phyloP scores from a whole-genome alignment of 1,140 invertebrate genomes.

The Rhizoglyphus robini region DNA sequence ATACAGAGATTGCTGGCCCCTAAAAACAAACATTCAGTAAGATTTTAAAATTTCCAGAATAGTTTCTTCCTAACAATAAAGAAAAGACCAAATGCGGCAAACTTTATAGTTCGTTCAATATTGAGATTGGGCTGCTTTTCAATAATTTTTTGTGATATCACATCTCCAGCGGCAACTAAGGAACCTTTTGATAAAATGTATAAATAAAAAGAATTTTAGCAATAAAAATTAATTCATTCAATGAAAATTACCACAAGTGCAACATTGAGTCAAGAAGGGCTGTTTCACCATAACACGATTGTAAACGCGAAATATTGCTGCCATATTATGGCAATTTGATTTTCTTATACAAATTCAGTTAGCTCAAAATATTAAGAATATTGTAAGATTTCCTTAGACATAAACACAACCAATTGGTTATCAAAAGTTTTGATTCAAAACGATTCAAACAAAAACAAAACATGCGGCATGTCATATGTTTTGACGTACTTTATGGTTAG shows the following conservation, averaged over 20 bases:
- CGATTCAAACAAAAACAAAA: too few relatives aligned
- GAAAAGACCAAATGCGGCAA: conserved; percentile 1
- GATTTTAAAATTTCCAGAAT: background rate
- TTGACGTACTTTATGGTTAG: too few relatives aligned
- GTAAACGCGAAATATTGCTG: conserved; percentile 2
- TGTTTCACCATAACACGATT: conserved; percentile 5
- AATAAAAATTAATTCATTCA: background rate
- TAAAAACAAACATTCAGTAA: background rate
- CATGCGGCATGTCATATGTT: too few relatives aligned
- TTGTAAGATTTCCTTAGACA: too few relatives aligned
- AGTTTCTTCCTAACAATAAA: background rate
- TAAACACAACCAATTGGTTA: too few relatives aligned
- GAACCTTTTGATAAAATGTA: too few relatives aligned
- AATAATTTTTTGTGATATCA: conserved; percentile 8
- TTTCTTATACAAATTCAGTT: too few relatives aligned
- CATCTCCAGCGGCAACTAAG: conserved; percentile 11
- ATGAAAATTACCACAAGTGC: background rate
- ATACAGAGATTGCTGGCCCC: conserved; percentile 8
- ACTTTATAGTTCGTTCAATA: conserved; percentile 3
- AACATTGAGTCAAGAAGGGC: conserved; percentile 2
- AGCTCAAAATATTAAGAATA: too few relatives aligned
- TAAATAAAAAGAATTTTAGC: too few relatives aligned
- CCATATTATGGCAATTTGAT: too few relatives aligned
- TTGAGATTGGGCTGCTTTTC: conserved; percentile 10
- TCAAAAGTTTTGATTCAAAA: too few relatives aligned